A percentile compares a stretch with the other conserved stretches of the same genome.
Conservation (phyloP, 1,140 invertebrate species). For the Fragariocoptes setiger region DNA sequence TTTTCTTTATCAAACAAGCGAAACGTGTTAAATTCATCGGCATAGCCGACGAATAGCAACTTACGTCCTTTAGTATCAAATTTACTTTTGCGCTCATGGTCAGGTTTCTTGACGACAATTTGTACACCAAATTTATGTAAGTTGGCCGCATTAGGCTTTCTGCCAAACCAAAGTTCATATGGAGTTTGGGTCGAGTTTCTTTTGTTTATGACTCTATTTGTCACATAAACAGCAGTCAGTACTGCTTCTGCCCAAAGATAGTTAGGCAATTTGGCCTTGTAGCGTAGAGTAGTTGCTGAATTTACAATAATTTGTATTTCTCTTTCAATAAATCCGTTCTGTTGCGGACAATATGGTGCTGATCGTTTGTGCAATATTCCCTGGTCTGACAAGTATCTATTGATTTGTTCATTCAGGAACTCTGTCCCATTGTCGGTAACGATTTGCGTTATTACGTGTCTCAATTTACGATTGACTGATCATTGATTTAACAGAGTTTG, state of each 20-base stretch:
- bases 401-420: constrained; percentile 4
- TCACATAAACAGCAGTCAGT: constrained; percentile 1
- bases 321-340: constrained; percentile 5
- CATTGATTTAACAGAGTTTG: background rate
- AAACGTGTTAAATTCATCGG: background rate
- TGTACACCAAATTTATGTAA: constrained; percentile 5
- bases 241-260: constrained; percentile 1
- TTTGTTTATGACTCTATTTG: background rate
- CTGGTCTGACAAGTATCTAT: background rate
- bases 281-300: background rate
- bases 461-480: background rate
- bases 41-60: constrained; percentile 6
- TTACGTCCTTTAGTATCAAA: constrained; percentile 6
- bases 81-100: background rate
- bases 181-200: background rate
- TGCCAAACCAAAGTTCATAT: constrained; percentile 10
- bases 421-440: constrained; percentile 8
- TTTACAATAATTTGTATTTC: constrained; percentile 4
- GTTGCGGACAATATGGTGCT: constrained; percentile 7
- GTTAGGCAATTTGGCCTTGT: background rate
- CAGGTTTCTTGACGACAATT: background rate
- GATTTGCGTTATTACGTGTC: background rate
- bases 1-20: background rate
- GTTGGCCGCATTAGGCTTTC: constrained; percentile 2
- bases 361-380: constrained; percentile 4